Conservation (phyloP, 2,113 vertebrate genomes). For the Bagarius yarrelli region DNA sequence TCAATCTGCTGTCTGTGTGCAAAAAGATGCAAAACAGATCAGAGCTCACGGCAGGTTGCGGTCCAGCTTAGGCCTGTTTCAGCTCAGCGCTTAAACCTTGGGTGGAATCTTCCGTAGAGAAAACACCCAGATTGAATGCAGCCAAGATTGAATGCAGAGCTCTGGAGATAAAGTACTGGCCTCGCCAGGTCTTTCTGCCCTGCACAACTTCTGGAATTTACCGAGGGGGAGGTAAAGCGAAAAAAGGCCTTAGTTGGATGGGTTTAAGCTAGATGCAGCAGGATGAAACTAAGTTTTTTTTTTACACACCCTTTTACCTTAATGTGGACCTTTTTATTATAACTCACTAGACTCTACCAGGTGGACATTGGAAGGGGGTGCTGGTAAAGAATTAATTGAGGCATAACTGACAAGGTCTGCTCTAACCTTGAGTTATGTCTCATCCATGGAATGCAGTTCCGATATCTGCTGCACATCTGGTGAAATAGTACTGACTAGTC, state of each 20-base stretch:
- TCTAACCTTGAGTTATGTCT: slow-evolving; percentile 53
- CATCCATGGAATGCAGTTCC: slow-evolving; percentile 47
- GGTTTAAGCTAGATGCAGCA: neutral
- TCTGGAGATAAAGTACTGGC: slow-evolving; percentile 45
- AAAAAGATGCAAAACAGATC: slow-evolving; percentile 49
- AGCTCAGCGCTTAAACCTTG: slow-evolving; percentile 43
- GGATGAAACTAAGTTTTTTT: slow-evolving; percentile 20
- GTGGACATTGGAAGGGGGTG: slow-evolving; percentile 23
- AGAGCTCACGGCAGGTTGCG: slow-evolving; percentile 31
- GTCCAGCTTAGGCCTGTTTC: slow-evolving; percentile 39
- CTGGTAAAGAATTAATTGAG: slow-evolving; percentile 53
- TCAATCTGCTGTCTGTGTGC: slow-evolving; percentile 27
- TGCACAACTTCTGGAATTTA: slow-evolving; percentile 40
- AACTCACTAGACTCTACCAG: slow-evolving; percentile 39
- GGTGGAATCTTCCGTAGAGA: slow-evolving; percentile 41
- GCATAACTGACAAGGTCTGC: slow-evolving; percentile 46
- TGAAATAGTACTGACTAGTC: slow-evolving; percentile 44
- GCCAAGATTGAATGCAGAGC: slow-evolving; percentile 50
- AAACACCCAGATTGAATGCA: slow-evolving; percentile 46
- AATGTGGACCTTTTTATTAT: slow-evolving; percentile 32
- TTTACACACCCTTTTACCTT: neutral
- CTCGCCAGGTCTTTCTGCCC: slow-evolving; percentile 48
- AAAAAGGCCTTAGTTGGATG: slow-evolving; percentile 1
- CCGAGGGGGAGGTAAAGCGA: slow-evolving; percentile 27
- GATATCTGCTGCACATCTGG: slow-evolving; percentile 56